Conservation (phyloP, 2,888 invertebrate genomes). For the Protonemura montana region DNA sequence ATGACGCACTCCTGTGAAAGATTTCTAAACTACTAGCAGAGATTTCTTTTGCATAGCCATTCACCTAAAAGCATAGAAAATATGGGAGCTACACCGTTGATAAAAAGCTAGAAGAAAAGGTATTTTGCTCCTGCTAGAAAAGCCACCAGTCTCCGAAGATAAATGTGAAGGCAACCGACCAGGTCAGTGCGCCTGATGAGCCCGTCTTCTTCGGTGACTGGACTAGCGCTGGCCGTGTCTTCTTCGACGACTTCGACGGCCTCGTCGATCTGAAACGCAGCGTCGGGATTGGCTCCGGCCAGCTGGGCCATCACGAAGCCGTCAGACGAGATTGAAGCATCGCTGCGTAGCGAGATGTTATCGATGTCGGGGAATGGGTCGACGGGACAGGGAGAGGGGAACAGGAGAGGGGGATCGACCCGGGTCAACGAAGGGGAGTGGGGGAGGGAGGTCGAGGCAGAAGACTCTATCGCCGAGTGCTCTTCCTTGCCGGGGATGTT, state of each 20-base stretch:
- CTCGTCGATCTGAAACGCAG: constrained; percentile 38
- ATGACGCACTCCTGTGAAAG: too few relatives aligned
- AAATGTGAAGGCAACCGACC: background rate
- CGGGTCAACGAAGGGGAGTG: constrained; percentile 25
- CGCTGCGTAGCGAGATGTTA: constrained; percentile 36
- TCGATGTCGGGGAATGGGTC: constrained; percentile 27
- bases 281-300: constrained; percentile 36
- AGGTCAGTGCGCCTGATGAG: constrained; percentile 4
- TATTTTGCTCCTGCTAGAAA: too few relatives aligned
- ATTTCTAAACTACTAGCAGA: too few relatives aligned
- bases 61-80: too few relatives aligned
- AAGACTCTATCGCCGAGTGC: constrained; percentile 24
- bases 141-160: background rate
- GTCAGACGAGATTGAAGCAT: constrained; percentile 32
- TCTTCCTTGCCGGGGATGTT: constrained; percentile 81
- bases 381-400: background rate
- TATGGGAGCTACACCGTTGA: too few relatives aligned
- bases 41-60: too few relatives aligned
- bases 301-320: constrained; percentile 39
- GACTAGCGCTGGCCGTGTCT: constrained; percentile 34
- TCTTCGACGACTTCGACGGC: constrained; percentile 35
- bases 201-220: constrained; percentile 31
- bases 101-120: too few relatives aligned
- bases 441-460: constrained; percentile 29
- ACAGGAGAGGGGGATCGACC: background rate